Conservation (phyloP, 2,888 invertebrate species). For the Drosophila emarginata region DNA sequence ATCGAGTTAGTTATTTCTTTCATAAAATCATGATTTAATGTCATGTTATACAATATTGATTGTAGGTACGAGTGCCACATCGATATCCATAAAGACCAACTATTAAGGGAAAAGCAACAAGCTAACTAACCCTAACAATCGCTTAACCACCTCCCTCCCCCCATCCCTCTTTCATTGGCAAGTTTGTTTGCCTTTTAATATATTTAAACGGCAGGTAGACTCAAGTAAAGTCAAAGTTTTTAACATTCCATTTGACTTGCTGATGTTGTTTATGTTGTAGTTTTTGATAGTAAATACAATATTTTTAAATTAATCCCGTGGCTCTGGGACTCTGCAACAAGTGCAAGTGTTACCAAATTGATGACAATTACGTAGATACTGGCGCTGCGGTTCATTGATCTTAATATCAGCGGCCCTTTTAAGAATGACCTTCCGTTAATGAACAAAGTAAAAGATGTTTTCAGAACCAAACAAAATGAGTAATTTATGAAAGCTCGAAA, state of each 20-base stretch:
- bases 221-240: not conserved
- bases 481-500: not conserved
- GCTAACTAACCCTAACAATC: not conserved
- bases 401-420: slow-evolving; percentile 40
- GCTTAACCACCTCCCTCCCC: not conserved
- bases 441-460: slow-evolving; percentile 26
- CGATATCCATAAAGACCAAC: slow-evolving; percentile 14
- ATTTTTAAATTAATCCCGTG: not conserved
- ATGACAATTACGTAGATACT: slow-evolving; percentile 59
- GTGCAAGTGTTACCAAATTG: slow-evolving; percentile 50
- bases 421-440: slow-evolving; percentile 58
- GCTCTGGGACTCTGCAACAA: not conserved
- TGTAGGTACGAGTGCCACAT: slow-evolving; percentile 42
- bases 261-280: not conserved
- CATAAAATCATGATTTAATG: slow-evolving; percentile 2
- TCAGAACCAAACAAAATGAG: slow-evolving; percentile 15
- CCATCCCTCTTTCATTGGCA: slow-evolving; percentile 1
- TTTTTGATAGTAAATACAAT: no score
- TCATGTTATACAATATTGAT: slow-evolving; percentile 57
- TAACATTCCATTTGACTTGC: slow-evolving; percentile 5
- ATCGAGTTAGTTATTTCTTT: not conserved
- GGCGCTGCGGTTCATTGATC: slow-evolving; percentile 45
- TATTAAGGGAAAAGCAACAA: slow-evolving; percentile 38
- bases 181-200: slow-evolving; percentile 30
- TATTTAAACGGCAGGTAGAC: slow-evolving; percentile 21